Evolutionary conservation across 2,797 vertebrate genomes (phyloP).

Genomic region (Schizopygopsis malacanthus): DNA sequence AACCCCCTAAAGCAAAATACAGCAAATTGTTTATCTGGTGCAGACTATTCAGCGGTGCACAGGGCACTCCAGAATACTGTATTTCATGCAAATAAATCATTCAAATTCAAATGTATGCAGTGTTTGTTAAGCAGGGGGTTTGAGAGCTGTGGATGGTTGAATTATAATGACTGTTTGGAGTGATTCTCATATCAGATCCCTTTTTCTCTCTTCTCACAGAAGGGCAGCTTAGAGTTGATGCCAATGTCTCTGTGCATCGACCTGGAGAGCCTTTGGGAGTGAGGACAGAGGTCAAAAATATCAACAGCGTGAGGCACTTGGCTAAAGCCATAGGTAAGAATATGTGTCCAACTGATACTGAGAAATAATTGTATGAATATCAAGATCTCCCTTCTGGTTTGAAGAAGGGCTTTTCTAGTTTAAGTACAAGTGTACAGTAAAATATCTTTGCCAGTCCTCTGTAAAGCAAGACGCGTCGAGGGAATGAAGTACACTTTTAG

Average conservation of each 20-base stretch:
- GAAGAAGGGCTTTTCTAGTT: not conserved
- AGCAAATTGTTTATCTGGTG: constrained; percentile 53
- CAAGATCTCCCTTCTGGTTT: not conserved
- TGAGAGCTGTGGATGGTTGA: constrained; percentile 32
- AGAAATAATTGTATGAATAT: not conserved
- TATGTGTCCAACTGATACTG: not conserved
- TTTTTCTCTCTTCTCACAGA: constrained; percentile 73
- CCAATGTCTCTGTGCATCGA: constrained; percentile 93
- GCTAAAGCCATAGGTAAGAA: constrained; percentile 87
- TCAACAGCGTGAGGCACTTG: constrained; percentile 92
- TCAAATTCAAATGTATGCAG: constrained; percentile 56
- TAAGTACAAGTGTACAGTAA: not conserved
- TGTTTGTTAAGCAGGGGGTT: constrained; percentile 36
- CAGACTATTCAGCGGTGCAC: constrained; percentile 33
- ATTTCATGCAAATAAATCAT: constrained; percentile 59
- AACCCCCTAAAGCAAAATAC: constrained; percentile 40
- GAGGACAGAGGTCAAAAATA: constrained; percentile 97
- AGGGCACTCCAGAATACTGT: constrained; percentile 1
- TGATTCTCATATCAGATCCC: constrained; percentile 34
- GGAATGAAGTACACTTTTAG: constrained; percentile 20
- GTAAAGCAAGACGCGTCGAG: not conserved
- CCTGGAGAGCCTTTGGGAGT: constrained; percentile 88
- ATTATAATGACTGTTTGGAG: constrained; percentile 41
- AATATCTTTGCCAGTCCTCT: not conserved
- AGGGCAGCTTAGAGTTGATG: constrained; percentile 96